These are phyloP conservation scores for Mystacornis crossleyi DNA, from an alignment of 2,113 vertebrate genomes.

Conservation along the genomic window DNA sequence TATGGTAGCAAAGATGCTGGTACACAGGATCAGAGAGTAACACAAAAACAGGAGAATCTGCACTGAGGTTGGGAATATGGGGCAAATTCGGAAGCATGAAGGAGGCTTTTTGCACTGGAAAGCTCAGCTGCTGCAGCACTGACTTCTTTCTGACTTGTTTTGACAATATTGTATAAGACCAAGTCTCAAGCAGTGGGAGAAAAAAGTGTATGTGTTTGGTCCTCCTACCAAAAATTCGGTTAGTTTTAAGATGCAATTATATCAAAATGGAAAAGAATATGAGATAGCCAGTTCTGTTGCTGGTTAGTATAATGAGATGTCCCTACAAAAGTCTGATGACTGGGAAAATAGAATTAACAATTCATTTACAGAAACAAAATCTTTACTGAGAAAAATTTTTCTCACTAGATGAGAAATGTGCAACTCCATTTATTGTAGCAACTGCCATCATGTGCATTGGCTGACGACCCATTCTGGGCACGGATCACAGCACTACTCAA, in stretches of 20 bases:
- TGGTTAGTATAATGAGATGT: not conserved
- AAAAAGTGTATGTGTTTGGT: not conserved
- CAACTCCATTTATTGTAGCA: not conserved
- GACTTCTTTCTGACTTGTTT: not conserved
- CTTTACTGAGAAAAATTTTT: not conserved
- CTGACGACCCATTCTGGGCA: not conserved
- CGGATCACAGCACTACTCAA: not conserved
- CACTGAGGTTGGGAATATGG: not conserved
- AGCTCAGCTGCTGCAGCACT: not conserved
- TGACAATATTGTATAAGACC: not conserved
- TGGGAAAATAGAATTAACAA: not conserved
- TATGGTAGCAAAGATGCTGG: not conserved
- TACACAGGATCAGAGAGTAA: not conserved
- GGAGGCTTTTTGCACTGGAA: not conserved
- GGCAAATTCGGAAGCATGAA: not conserved
- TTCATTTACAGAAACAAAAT: not conserved
- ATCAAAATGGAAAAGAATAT: not conserved
- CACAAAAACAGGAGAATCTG: not conserved
- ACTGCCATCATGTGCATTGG: not conserved
- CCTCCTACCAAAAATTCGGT: not conserved
- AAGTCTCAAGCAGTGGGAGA: not conserved
- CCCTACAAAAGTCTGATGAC: not conserved
- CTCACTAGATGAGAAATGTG: not conserved
- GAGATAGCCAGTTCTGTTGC: not conserved
- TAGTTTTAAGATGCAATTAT: not conserved